Evolutionary conservation across 2,797 vertebrate genomes (phyloP).

Genomic region (Gadopsis marmoratus): DNA sequence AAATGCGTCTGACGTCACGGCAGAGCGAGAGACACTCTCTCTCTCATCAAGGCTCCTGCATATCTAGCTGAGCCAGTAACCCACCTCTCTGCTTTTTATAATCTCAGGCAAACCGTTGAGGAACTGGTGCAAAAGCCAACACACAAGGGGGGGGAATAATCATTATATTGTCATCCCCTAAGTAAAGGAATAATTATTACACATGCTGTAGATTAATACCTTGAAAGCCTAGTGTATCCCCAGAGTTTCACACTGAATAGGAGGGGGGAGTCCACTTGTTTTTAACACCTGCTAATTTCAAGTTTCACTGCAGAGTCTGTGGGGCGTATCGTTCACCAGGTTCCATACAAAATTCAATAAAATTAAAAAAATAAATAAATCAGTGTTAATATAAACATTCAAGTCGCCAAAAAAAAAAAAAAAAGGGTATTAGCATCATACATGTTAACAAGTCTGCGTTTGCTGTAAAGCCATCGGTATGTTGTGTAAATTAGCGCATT

Average conservation of each 20-base stretch:
- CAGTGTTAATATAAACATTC: not conserved
- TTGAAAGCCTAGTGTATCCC: not conserved
- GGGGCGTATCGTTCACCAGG: not conserved
- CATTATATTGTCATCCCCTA: not conserved
- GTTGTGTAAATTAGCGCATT: not conserved
- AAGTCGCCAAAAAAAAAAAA: not conserved
- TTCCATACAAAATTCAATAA: not conserved
- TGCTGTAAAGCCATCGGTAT: not conserved
- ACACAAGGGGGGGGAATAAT: not conserved
- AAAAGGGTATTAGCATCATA: not conserved
- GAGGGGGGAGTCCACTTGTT: not conserved
- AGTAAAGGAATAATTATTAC: no score
- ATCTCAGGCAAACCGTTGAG: not conserved
- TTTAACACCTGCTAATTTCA: not conserved
- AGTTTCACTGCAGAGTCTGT: not conserved
- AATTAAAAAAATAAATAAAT: no score
- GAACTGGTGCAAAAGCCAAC: not conserved
- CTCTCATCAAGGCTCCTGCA: not conserved
- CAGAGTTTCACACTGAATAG: not conserved
- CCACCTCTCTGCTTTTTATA: not conserved
- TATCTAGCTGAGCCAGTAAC: not conserved
- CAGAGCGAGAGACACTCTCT: not conserved
- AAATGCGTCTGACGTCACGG: slow-evolving; percentile 80
- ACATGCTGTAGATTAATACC: not conserved
- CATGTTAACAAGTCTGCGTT: no score